Base-by-base conservation (phyloP, 2,113 vertebrate genomes). In the Myotis davidii region DNA sequence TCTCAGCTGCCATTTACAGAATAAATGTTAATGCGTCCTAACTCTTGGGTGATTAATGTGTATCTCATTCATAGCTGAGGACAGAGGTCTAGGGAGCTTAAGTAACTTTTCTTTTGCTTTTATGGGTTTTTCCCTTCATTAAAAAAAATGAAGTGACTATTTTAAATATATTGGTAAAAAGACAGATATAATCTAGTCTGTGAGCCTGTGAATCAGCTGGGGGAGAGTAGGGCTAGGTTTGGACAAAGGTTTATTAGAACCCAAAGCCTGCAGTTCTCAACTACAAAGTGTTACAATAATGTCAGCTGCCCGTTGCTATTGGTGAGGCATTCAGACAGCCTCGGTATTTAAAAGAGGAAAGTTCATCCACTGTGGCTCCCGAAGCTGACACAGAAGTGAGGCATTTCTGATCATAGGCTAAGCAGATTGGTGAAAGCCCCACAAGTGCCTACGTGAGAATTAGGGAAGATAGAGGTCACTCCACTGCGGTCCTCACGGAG, bases 231-330 rank as follows among this genome's bases (percentile, higher is more conserved):
- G 29, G 1, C 6, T 52, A 77, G 9, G 32, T 78, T 79, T 85
- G 78, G 37, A 61, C 52, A 77, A 73, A 78, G 2, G 2, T 82
- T 82, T 76, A 50, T 50, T 77, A 18, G 17, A 81, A 85, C 54
- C 50, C 20, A 85, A 93, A 92, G 5, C 23, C 42, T 86, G 16
- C 39, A 32, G 12, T 52, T 90, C 83, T 87, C 27, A 91, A 34
- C 27, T 65, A 29, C 12, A 39, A 76, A 88, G 39, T 83, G 65
- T 77, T 69, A 77, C 16, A 73, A 50, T 90, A 90, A 85, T 74
- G 59, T 50, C 76, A 90, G 6, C 67, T 79, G 12, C 61, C 61
- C 20, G 16, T 82, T 76, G 67, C 32, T 96, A 23, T 17, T 85
- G 45, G 3, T 73, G 52, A 73, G 37, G 69, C 12, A 42, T 88